Base-by-base conservation (phyloP, 2,797 vertebrate species). In the Rhincodon typus region DNA sequence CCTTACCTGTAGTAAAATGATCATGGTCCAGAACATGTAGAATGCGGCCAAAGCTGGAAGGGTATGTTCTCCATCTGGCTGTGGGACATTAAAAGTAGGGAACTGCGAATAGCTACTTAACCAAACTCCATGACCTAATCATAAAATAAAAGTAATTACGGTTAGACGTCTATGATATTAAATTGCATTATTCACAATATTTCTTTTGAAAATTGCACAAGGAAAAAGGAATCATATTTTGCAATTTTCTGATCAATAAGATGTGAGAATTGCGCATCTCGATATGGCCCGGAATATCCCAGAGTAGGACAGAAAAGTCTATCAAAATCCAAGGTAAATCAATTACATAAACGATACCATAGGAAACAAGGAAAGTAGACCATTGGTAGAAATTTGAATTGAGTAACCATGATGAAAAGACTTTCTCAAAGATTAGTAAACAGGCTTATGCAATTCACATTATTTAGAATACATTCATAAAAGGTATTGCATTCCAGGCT, bases 21-120 rank as follows among this genome's bases (percentile, higher is more conserved):
- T 98, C 99, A 99, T 99, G 0, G 99, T 99, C 99, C 98, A 99
- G 97, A 99, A 99, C 97, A 99, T 98, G 95, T 98, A 98, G 97
- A 99, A 99, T 3, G 97, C 98, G 95, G 98, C 98, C 96, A 99
- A 95, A 0, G 96, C 30, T 70, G 99, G 98, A 79, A 98, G 96
- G 0, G 96, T 96, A 0, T 50, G 95, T 38, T 96, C 97, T 15
- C 98, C 98, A 67, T 97, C 97, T 30, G 97, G 90, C 0, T 97
- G 96, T 1, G 97, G 97, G 3, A 98, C 97, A 96, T 97, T 97
- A 96, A 98, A 99, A 95, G 98, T 95, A 0, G 98, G 96, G 87
- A 98, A 95, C 96, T 97, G 96, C 0, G 95, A 96, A 96, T 98
- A 97, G 53, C 95, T 96, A 72, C 96, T 97, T 96, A 99, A 96